These are phyloP conservation scores for Apodemia zela DNA, from an alignment of 2,888 invertebrate species.

Conservation along the genomic window DNA sequence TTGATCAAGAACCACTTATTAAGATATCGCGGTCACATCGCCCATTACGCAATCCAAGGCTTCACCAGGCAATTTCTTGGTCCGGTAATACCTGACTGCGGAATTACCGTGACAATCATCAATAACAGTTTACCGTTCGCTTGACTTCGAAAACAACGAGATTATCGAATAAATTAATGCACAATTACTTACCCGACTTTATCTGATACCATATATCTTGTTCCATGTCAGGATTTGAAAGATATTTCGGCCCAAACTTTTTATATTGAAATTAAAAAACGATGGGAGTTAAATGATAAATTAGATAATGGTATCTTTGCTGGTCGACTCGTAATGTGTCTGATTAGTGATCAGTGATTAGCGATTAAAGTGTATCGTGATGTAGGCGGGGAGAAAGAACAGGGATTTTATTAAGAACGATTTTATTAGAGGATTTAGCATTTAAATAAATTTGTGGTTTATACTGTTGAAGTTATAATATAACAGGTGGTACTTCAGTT, in stretches of 20 bases:
- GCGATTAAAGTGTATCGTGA: too few species aligned
- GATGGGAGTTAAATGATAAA: conserved; percentile 3
- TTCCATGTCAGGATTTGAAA: conserved; percentile 14
- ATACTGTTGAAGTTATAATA: too few species aligned
- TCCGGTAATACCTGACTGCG: conserved; percentile 48
- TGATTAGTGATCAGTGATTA: conserved; percentile 11
- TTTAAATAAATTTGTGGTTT: too few species aligned
- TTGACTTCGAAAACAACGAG: conserved; percentile 44
- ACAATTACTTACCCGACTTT: conserved; percentile 15
- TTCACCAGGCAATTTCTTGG: conserved; percentile 49
- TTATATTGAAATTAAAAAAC: conserved; percentile 20
- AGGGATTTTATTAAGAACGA: too few species aligned
- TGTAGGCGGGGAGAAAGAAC: too few species aligned
- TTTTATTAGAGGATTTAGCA: too few species aligned
- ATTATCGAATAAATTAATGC: conserved; percentile 47
- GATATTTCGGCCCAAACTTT: conserved; percentile 8
- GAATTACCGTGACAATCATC: conserved; percentile 65
- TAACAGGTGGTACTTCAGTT: too few species aligned
- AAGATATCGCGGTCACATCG: conserved; percentile 73
- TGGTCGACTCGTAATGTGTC: neutral
- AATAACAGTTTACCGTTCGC: conserved; percentile 61
- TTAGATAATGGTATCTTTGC: neutral
- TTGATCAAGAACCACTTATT: conserved; percentile 74
- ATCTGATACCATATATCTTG: conserved; percentile 18
- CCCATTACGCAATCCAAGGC: conserved; percentile 57